These are phyloP conservation scores for Elephas maximus DNA, from an alignment of 2,113 vertebrate genomes.

Conservation along the genomic window DNA sequence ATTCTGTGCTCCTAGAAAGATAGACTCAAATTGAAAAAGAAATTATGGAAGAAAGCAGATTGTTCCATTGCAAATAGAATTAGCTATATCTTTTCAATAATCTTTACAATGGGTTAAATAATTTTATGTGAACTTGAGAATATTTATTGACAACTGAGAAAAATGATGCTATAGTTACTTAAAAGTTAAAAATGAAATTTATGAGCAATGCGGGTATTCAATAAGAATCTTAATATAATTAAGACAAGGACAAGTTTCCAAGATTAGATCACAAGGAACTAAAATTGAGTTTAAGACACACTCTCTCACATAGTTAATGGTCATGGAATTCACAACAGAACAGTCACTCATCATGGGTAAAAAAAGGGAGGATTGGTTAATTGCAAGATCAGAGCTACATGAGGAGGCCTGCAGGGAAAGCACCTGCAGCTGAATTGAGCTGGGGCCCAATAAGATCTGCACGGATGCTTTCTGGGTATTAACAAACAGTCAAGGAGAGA, in stretches of 20 bases:
- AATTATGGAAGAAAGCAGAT: constrained; percentile 11
- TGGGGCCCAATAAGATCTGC: neutral
- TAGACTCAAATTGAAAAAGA: neutral
- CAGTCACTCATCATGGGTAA: neutral
- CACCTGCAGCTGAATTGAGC: neutral
- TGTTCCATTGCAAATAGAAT: neutral
- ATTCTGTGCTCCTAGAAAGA: neutral
- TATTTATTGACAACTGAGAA: neutral
- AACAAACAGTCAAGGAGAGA: neutral
- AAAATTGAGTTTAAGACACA: constrained; percentile 22
- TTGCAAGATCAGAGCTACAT: neutral
- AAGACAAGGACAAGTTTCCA: neutral
- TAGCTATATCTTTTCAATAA: neutral
- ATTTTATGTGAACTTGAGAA: neutral
- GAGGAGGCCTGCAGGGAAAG: neutral
- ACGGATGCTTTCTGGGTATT: neutral
- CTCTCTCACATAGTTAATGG: neutral
- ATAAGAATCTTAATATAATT: neutral
- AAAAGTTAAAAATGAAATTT: constrained; percentile 11
- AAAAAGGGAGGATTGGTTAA: neutral
- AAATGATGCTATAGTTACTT: neutral
- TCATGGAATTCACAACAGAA: neutral
- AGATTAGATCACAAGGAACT: neutral
- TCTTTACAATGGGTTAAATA: neutral
- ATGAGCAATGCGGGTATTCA: neutral